Percentiles rank a stretch among this genome's conserved stretches.
Evolutionary conservation across 2,113 vertebrate genomes (phyloP).

Genomic region (Nothoprocta perdicaria): DNA sequence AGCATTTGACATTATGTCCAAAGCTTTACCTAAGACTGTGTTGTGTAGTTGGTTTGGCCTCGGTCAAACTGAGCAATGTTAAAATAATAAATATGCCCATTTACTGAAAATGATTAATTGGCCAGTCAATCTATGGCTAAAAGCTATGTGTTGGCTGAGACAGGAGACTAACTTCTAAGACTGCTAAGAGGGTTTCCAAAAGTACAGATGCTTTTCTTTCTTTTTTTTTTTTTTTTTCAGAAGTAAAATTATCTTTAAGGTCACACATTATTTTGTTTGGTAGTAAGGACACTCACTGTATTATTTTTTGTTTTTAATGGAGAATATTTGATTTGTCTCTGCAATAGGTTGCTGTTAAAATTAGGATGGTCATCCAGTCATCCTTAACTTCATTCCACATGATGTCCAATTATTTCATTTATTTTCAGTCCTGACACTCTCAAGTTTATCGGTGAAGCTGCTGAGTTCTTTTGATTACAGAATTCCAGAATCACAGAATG

Average conservation of each 20-base stretch:
- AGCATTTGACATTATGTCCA: rapidly evolving
- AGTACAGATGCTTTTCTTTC: background rate
- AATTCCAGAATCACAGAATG: background rate
- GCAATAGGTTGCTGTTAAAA: background rate
- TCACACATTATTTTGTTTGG: rapidly evolving
- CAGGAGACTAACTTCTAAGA: background rate
- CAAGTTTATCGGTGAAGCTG: background rate
- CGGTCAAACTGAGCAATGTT: background rate
- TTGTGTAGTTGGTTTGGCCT: background rate
- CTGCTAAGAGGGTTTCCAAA: background rate
- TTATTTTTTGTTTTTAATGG: background rate
- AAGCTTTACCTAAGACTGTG: background rate
- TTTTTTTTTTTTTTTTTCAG: too few relatives aligned
- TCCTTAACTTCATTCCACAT: background rate
- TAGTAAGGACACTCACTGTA: rapidly evolving
- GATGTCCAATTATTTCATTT: background rate
- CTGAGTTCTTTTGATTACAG: background rate
- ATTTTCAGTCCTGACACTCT: background rate
- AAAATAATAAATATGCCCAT: background rate
- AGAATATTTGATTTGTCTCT: background rate
- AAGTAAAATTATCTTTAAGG: background rate
- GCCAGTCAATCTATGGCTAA: background rate
- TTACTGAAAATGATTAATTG: background rate
- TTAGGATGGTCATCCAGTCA: background rate
- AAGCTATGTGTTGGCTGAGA: background rate